Evolutionary conservation across 2,888 invertebrate genomes (phyloP).

Genomic region (Trachelus iudaicus): DNA sequence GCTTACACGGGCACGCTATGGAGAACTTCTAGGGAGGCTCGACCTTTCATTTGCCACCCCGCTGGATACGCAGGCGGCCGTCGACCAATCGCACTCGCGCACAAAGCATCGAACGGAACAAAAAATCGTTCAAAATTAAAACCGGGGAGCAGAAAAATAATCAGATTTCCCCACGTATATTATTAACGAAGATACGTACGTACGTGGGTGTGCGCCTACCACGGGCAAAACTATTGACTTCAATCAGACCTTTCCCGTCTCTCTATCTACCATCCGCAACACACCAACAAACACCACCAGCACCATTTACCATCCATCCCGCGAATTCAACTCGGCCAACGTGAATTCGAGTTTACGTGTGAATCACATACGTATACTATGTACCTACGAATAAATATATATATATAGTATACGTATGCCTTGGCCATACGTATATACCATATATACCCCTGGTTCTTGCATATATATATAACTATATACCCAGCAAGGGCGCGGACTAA

Average conservation of each 20-base stretch:
- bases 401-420: neutral
- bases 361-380: slow-evolving; percentile 26
- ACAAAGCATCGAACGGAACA: slow-evolving; percentile 23
- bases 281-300: slow-evolving; percentile 11
- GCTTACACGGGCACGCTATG: neutral
- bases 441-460: neutral
- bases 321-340: slow-evolving; percentile 33
- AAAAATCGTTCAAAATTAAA: slow-evolving; percentile 60
- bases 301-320: slow-evolving; percentile 23
- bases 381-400: too few relatives aligned
- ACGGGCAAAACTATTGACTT: slow-evolving; percentile 55
- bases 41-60: slow-evolving; percentile 26
- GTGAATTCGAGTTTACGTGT: slow-evolving; percentile 35
- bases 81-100: slow-evolving; percentile 50
- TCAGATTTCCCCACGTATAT: slow-evolving; percentile 63
- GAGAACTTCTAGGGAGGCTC: neutral
- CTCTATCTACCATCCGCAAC: slow-evolving; percentile 8
- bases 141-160: slow-evolving; percentile 61
- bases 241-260: slow-evolving; percentile 44
- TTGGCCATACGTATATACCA: neutral
- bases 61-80: slow-evolving; percentile 30
- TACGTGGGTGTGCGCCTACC: slow-evolving; percentile 28
- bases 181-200: slow-evolving; percentile 56
- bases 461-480: neutral
- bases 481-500: slow-evolving; percentile 20